Evolutionary conservation across 2,113 vertebrate species (phyloP), one percentile per base, ranked within the genome.

Genomic region (Xenopus laevis): DNA sequence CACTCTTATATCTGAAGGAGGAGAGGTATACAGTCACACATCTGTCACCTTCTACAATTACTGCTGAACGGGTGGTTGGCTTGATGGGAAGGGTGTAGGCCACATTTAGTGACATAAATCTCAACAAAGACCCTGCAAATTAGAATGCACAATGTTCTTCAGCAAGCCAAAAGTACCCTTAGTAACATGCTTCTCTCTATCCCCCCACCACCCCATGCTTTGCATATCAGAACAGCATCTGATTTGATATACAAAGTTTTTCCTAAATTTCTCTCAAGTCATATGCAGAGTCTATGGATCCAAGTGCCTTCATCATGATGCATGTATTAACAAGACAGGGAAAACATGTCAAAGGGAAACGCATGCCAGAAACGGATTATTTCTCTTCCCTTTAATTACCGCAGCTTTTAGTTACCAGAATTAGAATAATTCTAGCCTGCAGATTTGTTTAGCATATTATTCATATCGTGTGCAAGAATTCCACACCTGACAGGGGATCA

Each of bases 241-340:
- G 63, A 61, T 30, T 45, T 45, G 30, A 59, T 30, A 44, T 45
- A 45, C 27, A 21, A 65, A 65, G 17, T 58, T 66, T 72, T 44
- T 66, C 53, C 30, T 33, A 46, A 15, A 65, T 66, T 66, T 58
- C 18, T 57, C 62, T 17, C 63, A 65, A 65, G 71, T 50, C 71
- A 65, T 65, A 65, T 65, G 62, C 71, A 65, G 52, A 11, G 62
- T 65, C 52, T 73, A 57, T 58, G 62, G 53, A 73, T 73, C 71
- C 63, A 73, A 65, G 44, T 21, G n/a, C 21, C 45, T 46, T 73
- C 60, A 55, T 18, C 63, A 66, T 57, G 63, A 73, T 73, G 62
- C 44, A 18, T 73, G 71, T 53, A 65, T 73, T 66, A 72, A 73
- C 30, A 66, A 66, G 50, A 73, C 30, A 59, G 53, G 30, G n/a